Percentiles rank a stretch among this genome's conserved stretches.
Conservation (phyloP, 2,113 vertebrate genomes). For the Rhabdornis inornatus region DNA sequence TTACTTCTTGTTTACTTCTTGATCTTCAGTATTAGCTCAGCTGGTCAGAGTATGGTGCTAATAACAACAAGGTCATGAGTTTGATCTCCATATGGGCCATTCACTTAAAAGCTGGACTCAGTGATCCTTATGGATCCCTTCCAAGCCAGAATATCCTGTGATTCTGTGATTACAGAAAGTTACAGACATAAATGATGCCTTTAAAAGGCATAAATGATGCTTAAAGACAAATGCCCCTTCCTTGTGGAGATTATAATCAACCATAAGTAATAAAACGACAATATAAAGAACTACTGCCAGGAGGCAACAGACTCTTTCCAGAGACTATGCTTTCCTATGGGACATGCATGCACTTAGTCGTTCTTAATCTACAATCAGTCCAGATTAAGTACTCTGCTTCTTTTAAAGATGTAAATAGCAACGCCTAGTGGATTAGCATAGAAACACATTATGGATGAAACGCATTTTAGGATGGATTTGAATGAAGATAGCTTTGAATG, state of each 20-base stretch:
- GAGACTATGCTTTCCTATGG: neutral
- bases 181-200: neutral
- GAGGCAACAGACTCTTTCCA: neutral
- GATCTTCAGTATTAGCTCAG: neutral
- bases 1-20: conserved; percentile 1
- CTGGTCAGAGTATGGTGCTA: neutral
- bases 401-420: conserved; percentile 42
- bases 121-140: neutral
- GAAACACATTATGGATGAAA: conserved; percentile 29
- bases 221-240: neutral
- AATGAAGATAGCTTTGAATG: conserved; percentile 3
- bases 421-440: conserved; percentile 49
- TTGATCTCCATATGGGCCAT: neutral
- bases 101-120: neutral
- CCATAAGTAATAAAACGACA: neutral
- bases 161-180: neutral
- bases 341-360: neutral
- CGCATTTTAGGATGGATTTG: neutral
- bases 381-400: neutral
- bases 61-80: neutral
- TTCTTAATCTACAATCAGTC: neutral
- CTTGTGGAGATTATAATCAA: neutral
- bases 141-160: neutral
- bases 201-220: neutral
- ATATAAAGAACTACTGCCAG: conserved; percentile 4